phyloP scores from a whole-genome alignment of 2,797 vertebrate species.

The Eulemur coronatus region DNA sequence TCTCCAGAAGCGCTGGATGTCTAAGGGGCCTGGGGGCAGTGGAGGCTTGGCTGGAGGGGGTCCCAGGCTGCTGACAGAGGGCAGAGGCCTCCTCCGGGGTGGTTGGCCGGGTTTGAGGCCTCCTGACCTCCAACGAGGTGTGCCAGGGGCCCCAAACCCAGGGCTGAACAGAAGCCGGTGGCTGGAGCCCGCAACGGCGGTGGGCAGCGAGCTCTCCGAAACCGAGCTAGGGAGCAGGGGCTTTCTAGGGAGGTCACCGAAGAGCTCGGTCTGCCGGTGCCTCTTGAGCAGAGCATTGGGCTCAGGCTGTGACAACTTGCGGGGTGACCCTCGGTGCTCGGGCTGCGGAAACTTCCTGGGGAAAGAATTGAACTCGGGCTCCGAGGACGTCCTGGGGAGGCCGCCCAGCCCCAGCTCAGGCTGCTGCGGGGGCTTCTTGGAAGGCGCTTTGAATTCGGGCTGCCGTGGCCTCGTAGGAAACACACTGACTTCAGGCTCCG shows the following conservation, averaged over 20 bases:
- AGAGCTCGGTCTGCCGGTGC: neutral
- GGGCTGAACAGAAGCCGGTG: neutral
- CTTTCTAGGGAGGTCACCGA: neutral
- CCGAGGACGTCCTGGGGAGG: constrained; percentile 50
- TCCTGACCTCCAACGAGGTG: neutral
- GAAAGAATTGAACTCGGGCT: neutral
- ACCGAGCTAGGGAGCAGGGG: constrained; percentile 44
- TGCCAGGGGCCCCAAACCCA: neutral
- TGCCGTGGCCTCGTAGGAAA: constrained; percentile 31
- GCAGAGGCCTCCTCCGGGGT: constrained; percentile 62
- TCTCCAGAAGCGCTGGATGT: constrained; percentile 50
- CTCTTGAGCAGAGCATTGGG: neutral
- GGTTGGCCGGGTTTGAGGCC: neutral
- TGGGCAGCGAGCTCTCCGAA: constrained; percentile 54
- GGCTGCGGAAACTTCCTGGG: neutral
- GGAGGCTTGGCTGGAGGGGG: constrained; percentile 72
- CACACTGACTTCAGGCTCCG: constrained; percentile 35
- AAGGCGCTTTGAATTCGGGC: neutral
- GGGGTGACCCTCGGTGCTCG: neutral
- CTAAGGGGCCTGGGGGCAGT: constrained; percentile 49
- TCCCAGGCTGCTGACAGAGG: constrained; percentile 64
- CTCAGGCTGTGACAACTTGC: constrained; percentile 55
- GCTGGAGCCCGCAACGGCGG: rapidly evolving
- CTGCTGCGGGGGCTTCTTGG: neutral
- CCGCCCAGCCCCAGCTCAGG: neutral